phyloP scores from a whole-genome alignment of 2,888 invertebrate species.

The Cheilosia urbana region DNA sequence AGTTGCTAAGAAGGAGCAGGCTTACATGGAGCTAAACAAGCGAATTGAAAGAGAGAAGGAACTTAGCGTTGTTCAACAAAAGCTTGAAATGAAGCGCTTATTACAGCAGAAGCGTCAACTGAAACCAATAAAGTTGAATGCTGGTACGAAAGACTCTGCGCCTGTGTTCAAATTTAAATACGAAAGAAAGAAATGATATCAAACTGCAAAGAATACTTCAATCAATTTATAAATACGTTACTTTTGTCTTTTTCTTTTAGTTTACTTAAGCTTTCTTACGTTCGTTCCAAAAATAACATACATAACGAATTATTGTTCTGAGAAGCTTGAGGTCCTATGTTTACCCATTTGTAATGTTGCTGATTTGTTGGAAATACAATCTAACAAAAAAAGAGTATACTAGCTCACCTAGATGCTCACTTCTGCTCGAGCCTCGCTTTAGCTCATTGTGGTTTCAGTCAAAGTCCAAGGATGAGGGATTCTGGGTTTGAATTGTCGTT shows the following conservation, averaged over 20 bases:
- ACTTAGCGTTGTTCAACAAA: conserved; percentile 90
- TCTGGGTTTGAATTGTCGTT: too few relatives aligned
- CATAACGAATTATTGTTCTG: too few relatives aligned
- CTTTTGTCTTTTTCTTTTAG: neutral
- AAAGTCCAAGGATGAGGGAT: too few relatives aligned
- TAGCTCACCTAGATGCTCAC: too few relatives aligned
- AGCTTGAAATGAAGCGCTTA: conserved; percentile 89
- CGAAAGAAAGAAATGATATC: conserved; percentile 89
- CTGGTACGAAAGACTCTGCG: conserved; percentile 87
- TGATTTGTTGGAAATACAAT: too few relatives aligned
- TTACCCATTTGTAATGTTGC: too few relatives aligned
- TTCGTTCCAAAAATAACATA: too few relatives aligned
- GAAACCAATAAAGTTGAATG: conserved; percentile 87
- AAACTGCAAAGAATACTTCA: neutral
- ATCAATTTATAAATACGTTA: neutral
- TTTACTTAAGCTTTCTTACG: too few relatives aligned
- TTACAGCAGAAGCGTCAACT: conserved; percentile 87
- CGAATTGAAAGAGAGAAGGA: conserved; percentile 91
- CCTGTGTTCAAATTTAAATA: conserved; percentile 92
- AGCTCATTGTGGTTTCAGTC: too few relatives aligned
- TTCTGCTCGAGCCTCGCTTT: too few relatives aligned
- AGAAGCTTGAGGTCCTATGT: too few relatives aligned
- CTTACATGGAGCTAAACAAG: conserved; percentile 90
- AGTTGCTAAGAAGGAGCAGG: conserved; percentile 83
- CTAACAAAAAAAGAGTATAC: too few relatives aligned